A percentile compares a stretch with the other conserved stretches of the same genome.
phyloP scores from a whole-genome alignment of 1,140 invertebrate species.

The Sweltsa coloradensis region DNA sequence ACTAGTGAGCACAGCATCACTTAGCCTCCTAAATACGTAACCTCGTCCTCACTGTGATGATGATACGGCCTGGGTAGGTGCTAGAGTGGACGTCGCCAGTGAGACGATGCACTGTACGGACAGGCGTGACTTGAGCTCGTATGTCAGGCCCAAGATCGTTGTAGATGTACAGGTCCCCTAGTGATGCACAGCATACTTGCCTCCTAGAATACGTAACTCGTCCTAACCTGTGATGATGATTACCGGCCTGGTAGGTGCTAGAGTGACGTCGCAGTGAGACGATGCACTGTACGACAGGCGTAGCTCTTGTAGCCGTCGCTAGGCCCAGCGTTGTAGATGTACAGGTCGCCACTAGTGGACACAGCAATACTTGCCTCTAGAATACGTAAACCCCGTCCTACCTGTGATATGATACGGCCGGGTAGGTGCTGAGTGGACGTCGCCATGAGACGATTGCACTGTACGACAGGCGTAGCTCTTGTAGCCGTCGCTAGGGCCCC shows the following conservation, averaged over 20 bases:
- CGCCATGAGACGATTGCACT: conserved; percentile 60
- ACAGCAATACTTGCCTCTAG: conserved; percentile 68
- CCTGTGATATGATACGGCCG: no score
- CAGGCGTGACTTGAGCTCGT: conserved; percentile 63
- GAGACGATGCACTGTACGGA: conserved; percentile 69
- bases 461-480: conserved; percentile 76
- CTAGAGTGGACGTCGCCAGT: conserved; percentile 55
- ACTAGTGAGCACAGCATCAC: no score
- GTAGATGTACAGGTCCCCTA: conserved; percentile 67
- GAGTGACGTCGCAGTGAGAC: conserved; percentile 55
- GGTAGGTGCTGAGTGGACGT: conserved; percentile 46
- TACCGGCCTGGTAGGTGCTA: conserved; percentile 44
- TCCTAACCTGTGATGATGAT: conserved; percentile 46
- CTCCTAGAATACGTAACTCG: conserved; percentile 33
- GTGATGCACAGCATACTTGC: conserved; percentile 73
- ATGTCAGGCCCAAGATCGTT: conserved; percentile 55
- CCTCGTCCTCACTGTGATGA: conserved; percentile 39
- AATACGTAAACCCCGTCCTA: no score
- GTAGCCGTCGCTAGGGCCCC: conserved; percentile 55
- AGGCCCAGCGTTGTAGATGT: conserved; percentile 57
- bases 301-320: conserved; percentile 62
- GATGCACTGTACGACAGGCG: conserved; percentile 72
- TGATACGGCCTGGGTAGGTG: conserved; percentile 44
- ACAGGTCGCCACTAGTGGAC: conserved; percentile 71
- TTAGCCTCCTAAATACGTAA: no score